phyloP scores from a whole-genome alignment of 2,888 invertebrate species.

The Drosophila anceps region DNA sequence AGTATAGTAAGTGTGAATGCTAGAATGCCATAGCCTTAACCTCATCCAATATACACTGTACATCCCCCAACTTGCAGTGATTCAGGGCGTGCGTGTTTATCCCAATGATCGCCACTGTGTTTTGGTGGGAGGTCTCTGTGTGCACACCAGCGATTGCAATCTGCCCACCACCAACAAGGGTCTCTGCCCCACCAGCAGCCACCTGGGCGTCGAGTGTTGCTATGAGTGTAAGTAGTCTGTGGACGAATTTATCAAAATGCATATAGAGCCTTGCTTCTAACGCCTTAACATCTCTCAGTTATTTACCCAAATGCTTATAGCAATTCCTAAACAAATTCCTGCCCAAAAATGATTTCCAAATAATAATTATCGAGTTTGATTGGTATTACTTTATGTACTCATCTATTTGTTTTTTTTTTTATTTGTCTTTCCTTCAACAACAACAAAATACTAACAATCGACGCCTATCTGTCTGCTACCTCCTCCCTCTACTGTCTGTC shows the following conservation, averaged over 20 bases:
- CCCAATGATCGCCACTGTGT: slow-evolving; percentile 82
- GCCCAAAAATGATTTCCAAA: slow-evolving; percentile 31
- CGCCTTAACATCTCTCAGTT: slow-evolving; percentile 29
- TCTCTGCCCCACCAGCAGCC: slow-evolving; percentile 80
- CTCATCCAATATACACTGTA: background rate
- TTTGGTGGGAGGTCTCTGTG: slow-evolving; percentile 84
- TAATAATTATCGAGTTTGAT: slow-evolving; percentile 33
- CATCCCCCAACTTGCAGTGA: slow-evolving; percentile 60
- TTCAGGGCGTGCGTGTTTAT: slow-evolving; percentile 83
- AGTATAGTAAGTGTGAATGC: slow-evolving; percentile 74
- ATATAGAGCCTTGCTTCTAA: slow-evolving; percentile 25
- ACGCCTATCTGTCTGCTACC: slow-evolving; percentile 20
- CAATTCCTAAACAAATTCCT: slow-evolving; percentile 19
- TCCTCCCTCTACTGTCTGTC: slow-evolving; percentile 6
- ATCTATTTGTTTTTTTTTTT: slow-evolving; percentile 23
- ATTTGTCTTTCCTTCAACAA: slow-evolving; percentile 18
- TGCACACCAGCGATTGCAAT: slow-evolving; percentile 79
- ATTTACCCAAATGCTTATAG: slow-evolving; percentile 27
- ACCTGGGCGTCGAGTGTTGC: slow-evolving; percentile 84
- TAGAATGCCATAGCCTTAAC: background rate
- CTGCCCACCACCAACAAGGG: slow-evolving; percentile 80
- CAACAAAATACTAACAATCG: slow-evolving; percentile 33
- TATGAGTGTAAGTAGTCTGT: slow-evolving; percentile 82
- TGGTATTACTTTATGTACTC: slow-evolving; percentile 55
- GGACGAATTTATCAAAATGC: background rate